Base-by-base conservation (phyloP, 92 coral and sea anemone species). In the Epizoanthus illoricatus region DNA sequence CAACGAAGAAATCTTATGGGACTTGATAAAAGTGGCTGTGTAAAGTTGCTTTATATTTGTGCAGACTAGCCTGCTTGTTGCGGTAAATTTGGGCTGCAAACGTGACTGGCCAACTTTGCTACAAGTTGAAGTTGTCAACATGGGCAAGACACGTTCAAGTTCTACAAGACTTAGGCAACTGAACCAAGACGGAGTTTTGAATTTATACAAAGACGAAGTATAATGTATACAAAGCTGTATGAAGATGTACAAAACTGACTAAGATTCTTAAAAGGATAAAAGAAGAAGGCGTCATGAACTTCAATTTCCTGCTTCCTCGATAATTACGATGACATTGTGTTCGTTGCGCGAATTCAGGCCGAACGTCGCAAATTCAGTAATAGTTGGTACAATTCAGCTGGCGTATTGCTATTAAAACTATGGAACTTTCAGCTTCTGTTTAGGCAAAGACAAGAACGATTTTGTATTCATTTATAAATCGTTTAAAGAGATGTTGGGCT, bases 141-240 rank as follows among this genome's bases (percentile, higher is more conserved):
- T 63, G 71, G 67, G 70, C 82, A 78, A 78, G 82, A 63, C 71
- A 62, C 82, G 65, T 42, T 78, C 82, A 63, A 78, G 82, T 19
- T 78, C 82, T 78, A 62, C 13, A 67, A 67, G 72, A 70, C 42
- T 43, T 45, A 71, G 65, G 71, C 45, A 57, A 78, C 41, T 76
- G 72, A 78, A 63, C 82, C 82, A 66, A 78, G 71, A 78, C 82
- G 82, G 24, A 64, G 71, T 78, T 71, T 61, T 39, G 36, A 28
- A 63, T 19, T 43, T 42, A 10, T 6, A n/a, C 20, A 66, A 10
- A 66, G 71, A 78, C 82, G 7, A 45, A 78, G 82, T 63, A 45
- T 16, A 78, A 66, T 39, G 52, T 78, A 63, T 45, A 78, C 43
- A 69, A 78, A 40, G 71, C 21, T 78, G 54, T 78, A 63, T 78